Base-by-base conservation (phyloP, 1,140 invertebrate species). In the Drosophila willistoni region DNA sequence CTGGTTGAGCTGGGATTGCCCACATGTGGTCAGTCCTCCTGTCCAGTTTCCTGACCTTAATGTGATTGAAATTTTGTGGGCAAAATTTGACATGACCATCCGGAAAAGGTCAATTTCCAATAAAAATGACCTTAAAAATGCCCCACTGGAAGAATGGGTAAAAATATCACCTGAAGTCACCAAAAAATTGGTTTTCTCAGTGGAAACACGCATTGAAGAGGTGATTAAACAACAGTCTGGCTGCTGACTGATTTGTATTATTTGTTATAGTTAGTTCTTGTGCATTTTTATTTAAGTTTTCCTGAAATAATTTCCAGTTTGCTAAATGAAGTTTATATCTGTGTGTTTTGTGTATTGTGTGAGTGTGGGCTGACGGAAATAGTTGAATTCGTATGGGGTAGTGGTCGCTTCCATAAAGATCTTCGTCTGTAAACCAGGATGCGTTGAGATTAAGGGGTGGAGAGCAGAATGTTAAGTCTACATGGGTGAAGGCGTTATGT, bases 331-430 rank as follows among this genome's bases (percentile, higher is more conserved):
- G 17, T 59, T 68, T 68, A 17, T 59, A 68, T 60, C 19, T 60
- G 13, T 29, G 19, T 19, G 39, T 68, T 25, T 14, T 60, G 34
- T 13, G 57, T n/a, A 9, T 14, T 25, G 17, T 33, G 29, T 41
- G 13, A 33, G 7, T 68, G 12, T 17, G 25, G 25, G 7, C 13
- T 59, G 29, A 41, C 4, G 54, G 54, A 33, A 57, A 56, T 10
- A 67, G 55, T 14, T 33, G 3, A n/a, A 59, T 59, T 6, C 19
- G 22, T 47, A 68, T 68, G 29, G 55, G 66, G 10, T 60, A 60
- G 56, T 68, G 66, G 29, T 68, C 66, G 39, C 66, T 68, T 44
- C 56, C 56, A 42, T 68, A 44, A 25, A 59, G 12, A 47, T 68
- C 14, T 19, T 68, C 36, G 19, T 12, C 4, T 14, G 25, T 44